Evolutionary conservation across 2,888 invertebrate species (phyloP).

Genomic region (Tenthredo amoena): DNA sequence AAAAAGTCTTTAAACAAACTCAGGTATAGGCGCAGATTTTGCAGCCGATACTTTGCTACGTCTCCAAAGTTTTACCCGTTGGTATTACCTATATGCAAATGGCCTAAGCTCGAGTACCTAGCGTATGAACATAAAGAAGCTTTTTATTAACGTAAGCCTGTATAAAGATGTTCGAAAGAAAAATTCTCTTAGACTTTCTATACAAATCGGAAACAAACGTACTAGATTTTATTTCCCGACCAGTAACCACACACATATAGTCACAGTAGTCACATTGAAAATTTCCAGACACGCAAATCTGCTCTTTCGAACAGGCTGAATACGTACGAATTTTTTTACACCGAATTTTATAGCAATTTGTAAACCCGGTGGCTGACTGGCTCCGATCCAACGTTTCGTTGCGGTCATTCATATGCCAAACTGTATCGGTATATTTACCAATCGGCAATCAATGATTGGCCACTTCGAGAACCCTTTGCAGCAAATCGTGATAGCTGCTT

Average conservation of each 20-base stretch:
- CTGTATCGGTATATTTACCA: conserved; percentile 6
- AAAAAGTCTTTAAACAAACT: conserved; percentile 25
- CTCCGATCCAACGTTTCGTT: conserved; percentile 18
- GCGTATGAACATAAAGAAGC: neutral
- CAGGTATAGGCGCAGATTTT: conserved; percentile 7
- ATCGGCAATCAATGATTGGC: conserved; percentile 38
- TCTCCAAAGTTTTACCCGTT: neutral
- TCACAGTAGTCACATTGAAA: neutral
- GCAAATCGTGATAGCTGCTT: conserved; percentile 2
- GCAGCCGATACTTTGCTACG: conserved; percentile 9
- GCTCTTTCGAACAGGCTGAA: neutral
- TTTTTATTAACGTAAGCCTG: neutral
- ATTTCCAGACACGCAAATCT: neutral
- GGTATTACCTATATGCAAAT: neutral
- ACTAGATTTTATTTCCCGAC: neutral
- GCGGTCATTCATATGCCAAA: conserved; percentile 10
- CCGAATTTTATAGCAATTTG: neutral
- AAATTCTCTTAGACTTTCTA: neutral
- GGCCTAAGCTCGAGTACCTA: neutral
- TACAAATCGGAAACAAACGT: neutral
- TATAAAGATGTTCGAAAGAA: neutral
- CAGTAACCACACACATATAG: neutral
- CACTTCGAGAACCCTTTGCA: conserved; percentile 20
- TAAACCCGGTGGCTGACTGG: conserved; percentile 24
- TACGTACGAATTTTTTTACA: neutral